These are phyloP conservation scores for Axinella damicornis DNA, from an alignment of 37 sponge, comb jelly and placozoan species.

Conservation along the genomic window DNA sequence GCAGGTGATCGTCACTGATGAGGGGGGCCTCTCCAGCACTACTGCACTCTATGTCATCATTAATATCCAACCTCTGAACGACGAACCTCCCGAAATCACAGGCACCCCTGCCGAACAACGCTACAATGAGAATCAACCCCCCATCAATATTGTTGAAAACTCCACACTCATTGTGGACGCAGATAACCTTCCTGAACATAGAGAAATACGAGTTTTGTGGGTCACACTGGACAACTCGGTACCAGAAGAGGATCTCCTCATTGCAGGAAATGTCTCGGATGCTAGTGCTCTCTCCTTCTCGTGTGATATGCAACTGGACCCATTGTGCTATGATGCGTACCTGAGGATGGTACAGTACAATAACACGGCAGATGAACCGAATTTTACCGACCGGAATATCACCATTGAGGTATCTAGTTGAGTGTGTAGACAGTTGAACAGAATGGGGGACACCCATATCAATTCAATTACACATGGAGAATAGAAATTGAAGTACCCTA, in stretches of 20 bases:
- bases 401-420: constrained; percentile 40
- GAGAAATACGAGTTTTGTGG: background rate
- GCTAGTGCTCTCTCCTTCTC: background rate
- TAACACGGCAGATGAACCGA: constrained; percentile 49
- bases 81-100: constrained; percentile 45
- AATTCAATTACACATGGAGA: too few species aligned
- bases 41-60: background rate
- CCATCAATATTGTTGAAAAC: constrained; percentile 25
- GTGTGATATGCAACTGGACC: background rate
- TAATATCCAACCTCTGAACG: constrained; percentile 27
- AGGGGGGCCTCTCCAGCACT: background rate
- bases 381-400: background rate
- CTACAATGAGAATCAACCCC: constrained; percentile 50
- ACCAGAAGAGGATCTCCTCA: constrained; percentile 20
- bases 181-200: constrained; percentile 49
- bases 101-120: background rate
- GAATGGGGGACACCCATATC: too few species aligned
- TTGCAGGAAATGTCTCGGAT: background rate
- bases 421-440: too few species aligned
- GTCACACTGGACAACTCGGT: constrained; percentile 19
- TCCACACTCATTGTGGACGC: constrained; percentile 25
- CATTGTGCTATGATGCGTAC: constrained; percentile 6
- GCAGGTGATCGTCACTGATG: constrained; percentile 38
- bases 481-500: too few species aligned
- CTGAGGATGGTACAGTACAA: constrained; percentile 27